Evolutionary conservation across 2,888 invertebrate genomes (phyloP).

Genomic region (Augochlorella aurata): DNA sequence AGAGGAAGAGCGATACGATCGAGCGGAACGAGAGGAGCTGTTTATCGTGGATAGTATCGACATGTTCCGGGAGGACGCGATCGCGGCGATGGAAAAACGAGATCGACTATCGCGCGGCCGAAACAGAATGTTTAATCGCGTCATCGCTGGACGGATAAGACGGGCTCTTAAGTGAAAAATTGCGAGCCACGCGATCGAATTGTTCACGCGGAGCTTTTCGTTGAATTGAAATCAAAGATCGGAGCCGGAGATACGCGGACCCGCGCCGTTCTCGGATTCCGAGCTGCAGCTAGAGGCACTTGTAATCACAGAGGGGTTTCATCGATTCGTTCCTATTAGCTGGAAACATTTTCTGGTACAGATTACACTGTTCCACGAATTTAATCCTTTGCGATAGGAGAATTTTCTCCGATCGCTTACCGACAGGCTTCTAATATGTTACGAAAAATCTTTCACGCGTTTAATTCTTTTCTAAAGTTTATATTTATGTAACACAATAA

Average conservation of each 20-base stretch:
- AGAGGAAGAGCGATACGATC: conserved; percentile 48
- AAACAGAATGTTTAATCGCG: conserved; percentile 48
- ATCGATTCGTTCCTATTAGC: too few species aligned
- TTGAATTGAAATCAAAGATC: not conserved
- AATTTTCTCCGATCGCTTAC: too few species aligned
- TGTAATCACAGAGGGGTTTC: too few species aligned
- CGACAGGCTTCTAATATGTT: too few species aligned
- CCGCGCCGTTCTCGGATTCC: not conserved
- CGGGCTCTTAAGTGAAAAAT: conserved; percentile 28
- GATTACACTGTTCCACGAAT: too few species aligned
- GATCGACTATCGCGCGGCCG: conserved; percentile 40
- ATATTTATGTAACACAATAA: too few species aligned
- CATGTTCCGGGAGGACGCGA: conserved; percentile 29
- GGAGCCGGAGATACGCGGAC: not conserved
- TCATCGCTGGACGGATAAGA: conserved; percentile 8
- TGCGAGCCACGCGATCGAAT: not conserved
- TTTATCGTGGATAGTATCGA: conserved; percentile 55
- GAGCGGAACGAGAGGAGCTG: conserved; percentile 27
- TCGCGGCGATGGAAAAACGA: conserved; percentile 34
- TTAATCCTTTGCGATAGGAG: too few species aligned
- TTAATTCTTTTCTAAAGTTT: too few species aligned
- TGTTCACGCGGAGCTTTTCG: not conserved
- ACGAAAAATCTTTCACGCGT: too few species aligned
- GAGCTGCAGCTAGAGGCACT: not conserved
- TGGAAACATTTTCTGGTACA: too few species aligned